Evolutionary conservation across 1,140 invertebrate genomes (phyloP).

Genomic region (Chrysoperla carnea): DNA sequence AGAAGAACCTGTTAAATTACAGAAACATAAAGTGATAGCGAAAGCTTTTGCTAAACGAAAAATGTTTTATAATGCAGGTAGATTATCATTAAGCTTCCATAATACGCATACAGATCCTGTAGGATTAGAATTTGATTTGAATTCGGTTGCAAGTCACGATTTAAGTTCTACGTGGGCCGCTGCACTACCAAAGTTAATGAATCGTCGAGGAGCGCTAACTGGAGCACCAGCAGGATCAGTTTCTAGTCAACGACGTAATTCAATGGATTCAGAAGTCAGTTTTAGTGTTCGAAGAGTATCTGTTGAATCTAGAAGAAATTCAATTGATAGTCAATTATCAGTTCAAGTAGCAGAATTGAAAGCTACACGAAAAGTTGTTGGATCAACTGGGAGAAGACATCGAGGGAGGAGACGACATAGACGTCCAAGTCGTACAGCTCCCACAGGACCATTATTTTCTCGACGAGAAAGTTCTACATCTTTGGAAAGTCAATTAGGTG

Average conservation of each 20-base stretch:
- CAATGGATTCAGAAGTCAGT: constrained; percentile 64
- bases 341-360: constrained; percentile 66
- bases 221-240: constrained; percentile 34
- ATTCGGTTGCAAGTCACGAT: constrained; percentile 56
- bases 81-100: constrained; percentile 71
- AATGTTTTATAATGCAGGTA: constrained; percentile 60
- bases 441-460: constrained; percentile 22
- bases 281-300: constrained; percentile 59
- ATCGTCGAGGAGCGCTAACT: constrained; percentile 58
- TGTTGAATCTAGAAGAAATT: constrained; percentile 65
- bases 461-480: constrained; percentile 59
- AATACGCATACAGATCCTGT: constrained; percentile 79
- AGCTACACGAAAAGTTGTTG: constrained; percentile 37
- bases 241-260: constrained; percentile 39
- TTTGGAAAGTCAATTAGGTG: constrained; percentile 52
- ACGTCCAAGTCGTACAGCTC: constrained; percentile 11
- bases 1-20: constrained; percentile 51
- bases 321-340: constrained; percentile 67
- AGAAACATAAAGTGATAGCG: constrained; percentile 81
- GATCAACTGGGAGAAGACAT: constrained; percentile 25
- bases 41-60: constrained; percentile 78
- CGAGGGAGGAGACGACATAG: constrained; percentile 18
- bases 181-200: constrained; percentile 70
- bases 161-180: constrained; percentile 73
- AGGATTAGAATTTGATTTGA: constrained; percentile 69